phyloP scores from a whole-genome alignment of 2,113 vertebrate species.

The Rhabdomys dilectus region DNA sequence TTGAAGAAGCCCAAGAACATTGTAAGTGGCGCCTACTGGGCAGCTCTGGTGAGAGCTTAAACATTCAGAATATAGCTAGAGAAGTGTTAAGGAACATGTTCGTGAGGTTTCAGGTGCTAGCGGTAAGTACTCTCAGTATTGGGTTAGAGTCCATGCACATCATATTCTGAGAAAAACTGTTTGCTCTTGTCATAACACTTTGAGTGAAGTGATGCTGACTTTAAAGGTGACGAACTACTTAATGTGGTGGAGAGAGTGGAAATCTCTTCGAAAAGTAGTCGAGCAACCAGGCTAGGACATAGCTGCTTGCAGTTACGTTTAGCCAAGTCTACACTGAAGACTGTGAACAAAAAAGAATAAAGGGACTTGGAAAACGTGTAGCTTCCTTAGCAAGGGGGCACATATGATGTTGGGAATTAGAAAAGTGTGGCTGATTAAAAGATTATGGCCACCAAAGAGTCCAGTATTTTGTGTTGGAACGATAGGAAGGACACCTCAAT shows the following conservation, averaged over 20 bases:
- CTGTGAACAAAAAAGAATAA: background rate
- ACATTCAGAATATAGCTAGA: background rate
- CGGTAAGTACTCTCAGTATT: background rate
- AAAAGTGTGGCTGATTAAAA: background rate
- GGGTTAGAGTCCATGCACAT: background rate
- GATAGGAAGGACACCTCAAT: background rate
- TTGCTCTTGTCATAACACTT: background rate
- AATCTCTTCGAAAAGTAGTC: background rate
- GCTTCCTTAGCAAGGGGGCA: background rate
- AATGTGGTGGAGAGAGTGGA: background rate
- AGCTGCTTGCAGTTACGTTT: background rate
- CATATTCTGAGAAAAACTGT: background rate
- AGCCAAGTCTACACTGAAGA: background rate
- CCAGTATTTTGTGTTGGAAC: no score
- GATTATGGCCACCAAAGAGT: background rate
- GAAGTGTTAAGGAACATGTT: background rate
- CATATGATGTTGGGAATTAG: background rate
- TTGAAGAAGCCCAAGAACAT: background rate
- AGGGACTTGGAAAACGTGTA: background rate
- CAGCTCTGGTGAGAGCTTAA: background rate
- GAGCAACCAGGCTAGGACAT: background rate
- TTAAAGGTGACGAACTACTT: background rate
- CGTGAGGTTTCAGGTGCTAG: background rate
- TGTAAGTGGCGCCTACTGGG: background rate
- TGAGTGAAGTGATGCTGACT: background rate